These are phyloP conservation scores for Drosophila setosimentum DNA, from an alignment of 2,888 invertebrate species.

Conservation along the genomic window DNA sequence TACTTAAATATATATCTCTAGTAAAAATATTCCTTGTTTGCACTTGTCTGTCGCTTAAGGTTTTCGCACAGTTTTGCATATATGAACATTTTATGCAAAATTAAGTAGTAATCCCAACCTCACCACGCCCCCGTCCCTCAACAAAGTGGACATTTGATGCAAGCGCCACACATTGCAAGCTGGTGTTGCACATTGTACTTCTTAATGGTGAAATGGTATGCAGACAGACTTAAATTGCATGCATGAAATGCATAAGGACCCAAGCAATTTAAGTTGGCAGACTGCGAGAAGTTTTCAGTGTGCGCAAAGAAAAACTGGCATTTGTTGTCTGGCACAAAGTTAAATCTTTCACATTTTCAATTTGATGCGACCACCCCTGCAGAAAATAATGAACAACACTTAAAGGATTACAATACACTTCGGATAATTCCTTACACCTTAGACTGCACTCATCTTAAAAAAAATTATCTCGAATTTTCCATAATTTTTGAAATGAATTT, in stretches of 20 bases:
- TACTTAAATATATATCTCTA: slow-evolving; percentile 40
- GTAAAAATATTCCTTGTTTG: slow-evolving; percentile 51
- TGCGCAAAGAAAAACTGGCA: neutral
- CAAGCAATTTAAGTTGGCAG: slow-evolving; percentile 16
- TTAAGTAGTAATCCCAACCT: slow-evolving; percentile 9
- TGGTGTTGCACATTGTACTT: slow-evolving; percentile 50
- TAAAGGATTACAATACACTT: slow-evolving; percentile 36
- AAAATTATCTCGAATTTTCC: too few species aligned
- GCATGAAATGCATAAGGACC: slow-evolving; percentile 65
- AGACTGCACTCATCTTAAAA: neutral
- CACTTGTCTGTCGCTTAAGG: slow-evolving; percentile 29
- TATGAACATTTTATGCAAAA: slow-evolving; percentile 56
- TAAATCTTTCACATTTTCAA: slow-evolving; percentile 31
- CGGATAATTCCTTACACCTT: slow-evolving; percentile 24
- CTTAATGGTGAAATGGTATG: slow-evolving; percentile 57
- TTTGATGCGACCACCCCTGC: neutral
- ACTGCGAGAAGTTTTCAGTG: neutral
- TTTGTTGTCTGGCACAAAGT: slow-evolving; percentile 26
- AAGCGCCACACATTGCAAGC: slow-evolving; percentile 43
- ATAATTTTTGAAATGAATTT: too few species aligned
- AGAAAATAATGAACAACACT: slow-evolving; percentile 33
- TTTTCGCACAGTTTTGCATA: slow-evolving; percentile 43
- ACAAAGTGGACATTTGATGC: slow-evolving; percentile 26
- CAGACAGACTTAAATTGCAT: slow-evolving; percentile 64
- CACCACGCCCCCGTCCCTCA: neutral